Conservation (phyloP, 2,113 vertebrate species). For the Anas platyrhynchos region DNA sequence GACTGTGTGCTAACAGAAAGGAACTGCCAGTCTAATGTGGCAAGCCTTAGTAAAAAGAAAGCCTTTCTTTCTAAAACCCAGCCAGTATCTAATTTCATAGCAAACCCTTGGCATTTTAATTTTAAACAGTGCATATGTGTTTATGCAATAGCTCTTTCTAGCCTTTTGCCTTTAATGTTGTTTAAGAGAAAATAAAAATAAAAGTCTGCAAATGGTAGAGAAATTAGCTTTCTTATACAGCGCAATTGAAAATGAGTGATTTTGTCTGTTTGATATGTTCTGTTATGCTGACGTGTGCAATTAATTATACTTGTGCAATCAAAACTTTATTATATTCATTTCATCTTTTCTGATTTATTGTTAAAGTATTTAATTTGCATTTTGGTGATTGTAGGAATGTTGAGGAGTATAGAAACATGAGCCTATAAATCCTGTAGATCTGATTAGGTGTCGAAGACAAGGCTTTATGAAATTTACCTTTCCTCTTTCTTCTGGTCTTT, state of each 20-base stretch:
- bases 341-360: neutral
- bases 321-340: neutral
- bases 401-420: neutral
- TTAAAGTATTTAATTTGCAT: neutral
- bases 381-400: neutral
- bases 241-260: neutral
- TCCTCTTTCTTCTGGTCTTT: neutral
- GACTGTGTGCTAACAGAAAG: slow-evolving; percentile 14
- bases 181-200: neutral
- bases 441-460: neutral
- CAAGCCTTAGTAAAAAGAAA: neutral
- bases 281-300: neutral
- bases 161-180: neutral
- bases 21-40: neutral
- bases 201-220: neutral
- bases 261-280: neutral
- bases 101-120: neutral
- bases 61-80: neutral
- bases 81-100: neutral
- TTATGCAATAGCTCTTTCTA: neutral
- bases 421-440: neutral
- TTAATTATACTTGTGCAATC: neutral
- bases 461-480: neutral
- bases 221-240: neutral
- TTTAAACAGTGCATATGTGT: neutral